A percentile compares a stretch with the other conserved stretches of the same genome.
phyloP scores from a whole-genome alignment of 2,888 invertebrate species.

The Tetropium fuscum region DNA sequence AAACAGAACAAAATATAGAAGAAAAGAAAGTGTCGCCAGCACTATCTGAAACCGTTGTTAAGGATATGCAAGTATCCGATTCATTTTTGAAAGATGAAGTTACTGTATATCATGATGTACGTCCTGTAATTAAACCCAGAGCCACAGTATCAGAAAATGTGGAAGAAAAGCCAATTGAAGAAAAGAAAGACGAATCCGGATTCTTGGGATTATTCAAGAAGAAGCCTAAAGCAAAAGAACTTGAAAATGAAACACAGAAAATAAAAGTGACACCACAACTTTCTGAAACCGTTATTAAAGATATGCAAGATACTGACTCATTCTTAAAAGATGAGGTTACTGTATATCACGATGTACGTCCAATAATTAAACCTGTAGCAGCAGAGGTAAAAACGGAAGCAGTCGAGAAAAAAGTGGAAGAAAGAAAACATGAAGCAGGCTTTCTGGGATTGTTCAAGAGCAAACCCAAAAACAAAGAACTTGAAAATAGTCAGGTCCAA shows the following conservation, averaged over 20 bases:
- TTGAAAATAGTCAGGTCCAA: too few relatives aligned
- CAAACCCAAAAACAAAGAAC: too few relatives aligned
- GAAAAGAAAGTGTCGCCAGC: conserved; percentile 26
- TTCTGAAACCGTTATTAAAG: conserved; percentile 34
- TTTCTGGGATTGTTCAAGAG: too few relatives aligned
- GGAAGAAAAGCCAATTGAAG: not conserved
- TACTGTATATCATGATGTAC: conserved; percentile 24
- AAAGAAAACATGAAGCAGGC: too few relatives aligned
- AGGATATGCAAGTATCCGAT: conserved; percentile 42
- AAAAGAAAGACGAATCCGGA: conserved; percentile 30
- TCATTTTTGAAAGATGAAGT: conserved; percentile 38
- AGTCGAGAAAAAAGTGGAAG: too few relatives aligned
- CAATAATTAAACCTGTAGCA: too few relatives aligned
- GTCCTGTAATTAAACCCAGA: not conserved
- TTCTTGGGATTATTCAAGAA: conserved; percentile 52
- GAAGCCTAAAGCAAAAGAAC: conserved; percentile 48
- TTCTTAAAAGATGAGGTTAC: conserved; percentile 47
- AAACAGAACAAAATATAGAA: not conserved
- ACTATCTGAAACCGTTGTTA: conserved; percentile 38
- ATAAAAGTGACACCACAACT: conserved; percentile 26
- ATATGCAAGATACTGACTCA: conserved; percentile 40
- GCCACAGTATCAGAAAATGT: not conserved
- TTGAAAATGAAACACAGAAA: conserved; percentile 11
- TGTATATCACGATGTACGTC: conserved; percentile 46
- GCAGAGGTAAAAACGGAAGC: too few relatives aligned